Evolutionary conservation across 2,797 vertebrate genomes (phyloP).

Genomic region (Anguilla megastoma): DNA sequence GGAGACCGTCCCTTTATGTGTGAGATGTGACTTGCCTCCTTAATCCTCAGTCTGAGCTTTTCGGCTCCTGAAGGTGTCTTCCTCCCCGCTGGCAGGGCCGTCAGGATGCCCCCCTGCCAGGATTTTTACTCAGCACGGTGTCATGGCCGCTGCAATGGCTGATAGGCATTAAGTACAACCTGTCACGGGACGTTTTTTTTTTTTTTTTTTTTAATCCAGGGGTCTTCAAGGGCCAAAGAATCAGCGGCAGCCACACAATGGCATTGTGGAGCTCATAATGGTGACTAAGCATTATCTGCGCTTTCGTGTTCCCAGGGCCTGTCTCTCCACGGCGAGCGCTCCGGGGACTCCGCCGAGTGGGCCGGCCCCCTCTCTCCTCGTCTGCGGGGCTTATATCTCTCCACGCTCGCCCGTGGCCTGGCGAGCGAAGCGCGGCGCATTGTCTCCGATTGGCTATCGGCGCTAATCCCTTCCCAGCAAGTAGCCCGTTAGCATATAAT

Average conservation of each 20-base stretch:
- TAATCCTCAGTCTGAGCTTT: slow-evolving; percentile 80
- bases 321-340: slow-evolving; percentile 58
- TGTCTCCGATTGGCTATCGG: slow-evolving; percentile 78
- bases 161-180: slow-evolving; percentile 81
- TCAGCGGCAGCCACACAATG: slow-evolving; percentile 18
- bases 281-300: slow-evolving; percentile 68
- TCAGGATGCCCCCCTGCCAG: slow-evolving; percentile 76
- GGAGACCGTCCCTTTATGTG: slow-evolving; percentile 62
- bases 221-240: not conserved
- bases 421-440: slow-evolving; percentile 59
- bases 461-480: slow-evolving; percentile 73
- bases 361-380: slow-evolving; percentile 67
- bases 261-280: slow-evolving; percentile 60
- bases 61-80: slow-evolving; percentile 68
- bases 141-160: slow-evolving; percentile 74
- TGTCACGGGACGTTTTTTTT: slow-evolving; percentile 63
- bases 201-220: slow-evolving; percentile 53
- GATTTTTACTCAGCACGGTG: slow-evolving; percentile 85
- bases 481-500: slow-evolving; percentile 77
- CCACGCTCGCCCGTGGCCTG: slow-evolving; percentile 68
- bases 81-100: slow-evolving; percentile 73
- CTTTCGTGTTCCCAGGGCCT: slow-evolving; percentile 55
- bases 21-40: slow-evolving; percentile 64
- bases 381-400: slow-evolving; percentile 61
- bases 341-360: slow-evolving; percentile 67